These are phyloP conservation scores for Phalacrocorax brasilianus DNA, from an alignment of 2,113 vertebrate genomes.

Conservation along the genomic window DNA sequence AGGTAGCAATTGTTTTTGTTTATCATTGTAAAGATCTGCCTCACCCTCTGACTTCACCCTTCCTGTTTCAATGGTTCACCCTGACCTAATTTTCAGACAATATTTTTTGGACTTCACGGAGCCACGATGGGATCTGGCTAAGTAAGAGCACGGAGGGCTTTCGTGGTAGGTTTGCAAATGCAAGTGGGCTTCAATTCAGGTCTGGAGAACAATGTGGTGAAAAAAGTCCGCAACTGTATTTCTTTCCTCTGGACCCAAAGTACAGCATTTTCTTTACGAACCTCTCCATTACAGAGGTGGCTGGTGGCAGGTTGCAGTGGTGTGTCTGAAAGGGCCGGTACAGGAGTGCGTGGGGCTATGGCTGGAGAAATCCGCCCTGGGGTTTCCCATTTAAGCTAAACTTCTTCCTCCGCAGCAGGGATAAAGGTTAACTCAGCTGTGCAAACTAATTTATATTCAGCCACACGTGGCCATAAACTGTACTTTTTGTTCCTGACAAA, in stretches of 20 bases:
- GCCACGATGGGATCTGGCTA: neutral
- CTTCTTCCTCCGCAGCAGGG: neutral
- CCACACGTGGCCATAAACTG: neutral
- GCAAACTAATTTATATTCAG: constrained; percentile 49
- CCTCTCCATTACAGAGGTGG: accelerated
- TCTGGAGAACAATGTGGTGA: neutral
- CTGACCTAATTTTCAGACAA: constrained; percentile 7
- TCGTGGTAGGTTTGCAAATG: neutral
- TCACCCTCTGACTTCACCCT: constrained; percentile 19
- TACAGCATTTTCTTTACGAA: neutral
- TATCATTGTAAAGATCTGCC: constrained; percentile 8
- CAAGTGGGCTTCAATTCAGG: neutral
- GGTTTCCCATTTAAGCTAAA: neutral
- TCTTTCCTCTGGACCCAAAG: neutral
- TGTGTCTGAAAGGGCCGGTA: neutral
- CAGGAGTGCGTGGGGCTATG: accelerated
- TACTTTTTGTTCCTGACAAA: constrained; percentile 27
- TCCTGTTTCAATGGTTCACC: constrained; percentile 12
- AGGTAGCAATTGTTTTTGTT: constrained; percentile 29
- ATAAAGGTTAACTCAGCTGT: constrained; percentile 43
- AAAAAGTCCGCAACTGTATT: neutral
- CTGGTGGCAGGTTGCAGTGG: neutral
- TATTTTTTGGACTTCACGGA: neutral
- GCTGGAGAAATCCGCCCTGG: neutral
- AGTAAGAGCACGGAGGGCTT: neutral